Percentiles rank a stretch among this genome's conserved stretches.
These are phyloP conservation scores for Gryllus bimaculatus DNA, from an alignment of 1,140 invertebrate species.

Conservation along the genomic window DNA sequence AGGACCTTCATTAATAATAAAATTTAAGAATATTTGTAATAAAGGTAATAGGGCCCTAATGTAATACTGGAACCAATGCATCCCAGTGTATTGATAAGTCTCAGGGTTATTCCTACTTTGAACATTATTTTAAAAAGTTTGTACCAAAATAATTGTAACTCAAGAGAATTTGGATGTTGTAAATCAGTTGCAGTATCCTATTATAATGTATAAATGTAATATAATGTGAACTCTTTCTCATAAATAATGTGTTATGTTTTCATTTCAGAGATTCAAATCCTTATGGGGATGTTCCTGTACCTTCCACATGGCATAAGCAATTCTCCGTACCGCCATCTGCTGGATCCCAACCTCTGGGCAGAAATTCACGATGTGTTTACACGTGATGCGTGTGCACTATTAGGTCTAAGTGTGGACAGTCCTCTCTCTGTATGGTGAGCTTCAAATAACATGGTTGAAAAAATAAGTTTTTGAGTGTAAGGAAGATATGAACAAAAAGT, in stretches of 20 bases:
- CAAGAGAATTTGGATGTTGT: too few relatives aligned
- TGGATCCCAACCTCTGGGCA: constrained; percentile 71
- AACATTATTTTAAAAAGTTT: too few relatives aligned
- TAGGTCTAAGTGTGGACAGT: constrained; percentile 83
- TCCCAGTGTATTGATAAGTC: too few relatives aligned
- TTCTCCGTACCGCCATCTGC: constrained; percentile 71
- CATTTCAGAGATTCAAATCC: constrained; percentile 61
- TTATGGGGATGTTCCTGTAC: constrained; percentile 84
- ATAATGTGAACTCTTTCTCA: background rate
- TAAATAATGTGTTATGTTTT: too few relatives aligned
- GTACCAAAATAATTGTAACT: too few relatives aligned
- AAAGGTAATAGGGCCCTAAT: too few relatives aligned
- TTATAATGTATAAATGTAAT: background rate
- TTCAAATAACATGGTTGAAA: background rate
- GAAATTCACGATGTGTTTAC: constrained; percentile 86
- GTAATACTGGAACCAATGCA: too few relatives aligned
- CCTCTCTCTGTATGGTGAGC: constrained; percentile 59
- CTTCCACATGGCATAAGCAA: constrained; percentile 65
- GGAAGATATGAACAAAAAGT: background rate
- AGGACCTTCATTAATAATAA: too few relatives aligned
- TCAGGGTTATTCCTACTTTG: too few relatives aligned
- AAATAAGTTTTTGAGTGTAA: background rate
- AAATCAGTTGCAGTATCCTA: background rate
- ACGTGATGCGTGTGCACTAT: constrained; percentile 80
- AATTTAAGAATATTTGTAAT: too few relatives aligned